Evolutionary conservation across 2,113 vertebrate genomes (phyloP), one percentile per base, ranked within the genome.

Genomic region (Chunga burmeisteri): DNA sequence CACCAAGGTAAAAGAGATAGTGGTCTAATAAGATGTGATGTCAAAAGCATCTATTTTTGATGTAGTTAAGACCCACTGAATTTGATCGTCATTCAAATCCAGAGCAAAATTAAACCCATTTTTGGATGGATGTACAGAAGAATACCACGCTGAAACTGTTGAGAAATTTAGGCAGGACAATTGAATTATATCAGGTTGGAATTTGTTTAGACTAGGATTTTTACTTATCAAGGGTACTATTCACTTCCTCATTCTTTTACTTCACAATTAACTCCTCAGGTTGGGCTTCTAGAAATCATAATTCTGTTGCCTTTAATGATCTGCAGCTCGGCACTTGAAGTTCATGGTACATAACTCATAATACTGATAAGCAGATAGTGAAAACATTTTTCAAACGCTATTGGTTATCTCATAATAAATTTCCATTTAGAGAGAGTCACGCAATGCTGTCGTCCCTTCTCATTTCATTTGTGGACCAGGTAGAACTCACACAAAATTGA

Each of bases 201-300:
- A 93, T 91, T 53, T 93, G 73, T 91, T 96, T 92, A 89, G 83
- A 61, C 81, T 92, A 94, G 11, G 25, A 68, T 72, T 95, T 95
- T 59, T 95, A n/a, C 93, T 96, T 95, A 96, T 95, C 91, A 58
- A 36, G n/a, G 16, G 53, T 95, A 93, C 83, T 70, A 47, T 13
- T 89, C 91, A 36, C 46, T 82, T 93, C 34, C 42, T 75, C 62
- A 83, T 62, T 72, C 53, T 20, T 94, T 79, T 82, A 44, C 58
- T 79, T 90, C 50, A 53, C 2, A 0, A 46, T 82, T 93, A 66
- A 77, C 32, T 85, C 16, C 58, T 81, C 61, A 36, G 49, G 16
- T 79, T 81, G 40, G 49, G n/a, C 30, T 83, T 79, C 88, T 78
- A 79, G 61, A 89, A 84, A 46, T 88, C 47, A 21, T 88, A 62